phyloP scores from a whole-genome alignment of 1,140 invertebrate genomes.

The Agrilus planipennis region DNA sequence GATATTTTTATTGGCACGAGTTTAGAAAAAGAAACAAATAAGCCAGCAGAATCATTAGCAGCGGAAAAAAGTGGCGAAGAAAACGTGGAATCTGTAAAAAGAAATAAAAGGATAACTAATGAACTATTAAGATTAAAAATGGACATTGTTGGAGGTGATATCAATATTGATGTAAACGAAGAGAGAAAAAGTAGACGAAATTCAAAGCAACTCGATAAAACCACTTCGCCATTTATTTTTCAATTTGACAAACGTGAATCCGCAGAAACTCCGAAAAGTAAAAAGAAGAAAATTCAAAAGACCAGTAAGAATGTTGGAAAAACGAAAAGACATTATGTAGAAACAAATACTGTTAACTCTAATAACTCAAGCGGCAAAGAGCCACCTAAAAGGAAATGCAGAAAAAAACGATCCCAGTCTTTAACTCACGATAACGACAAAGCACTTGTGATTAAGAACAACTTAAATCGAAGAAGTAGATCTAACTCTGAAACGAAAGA shows the following conservation, averaged over 20 bases:
- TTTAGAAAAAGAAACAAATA: no score
- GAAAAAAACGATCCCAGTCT: conserved; percentile 1
- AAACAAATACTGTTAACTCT: not conserved
- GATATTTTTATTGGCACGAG: no score
- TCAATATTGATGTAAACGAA: no score
- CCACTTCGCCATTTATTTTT: no score
- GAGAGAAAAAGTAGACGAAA: conserved; percentile 1
- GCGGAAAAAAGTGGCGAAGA: no score
- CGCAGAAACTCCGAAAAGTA: not conserved
- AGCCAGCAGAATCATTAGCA: no score
- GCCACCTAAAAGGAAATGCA: not conserved
- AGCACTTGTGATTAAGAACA: not conserved
- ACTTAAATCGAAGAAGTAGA: not conserved
- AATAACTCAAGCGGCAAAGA: not conserved
- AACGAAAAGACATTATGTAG: not conserved
- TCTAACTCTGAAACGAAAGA: conserved; percentile 10
- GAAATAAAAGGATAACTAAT: conserved; percentile 2
- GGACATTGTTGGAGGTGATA: conserved; percentile 24
- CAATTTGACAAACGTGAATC: no score
- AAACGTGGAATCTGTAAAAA: no score
- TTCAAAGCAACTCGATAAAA: conserved; percentile 3
- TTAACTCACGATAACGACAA: not conserved
- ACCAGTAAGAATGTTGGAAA: conserved; percentile 5
- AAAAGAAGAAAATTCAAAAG: conserved; percentile 8
- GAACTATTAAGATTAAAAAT: conserved; percentile 22